A percentile compares a stretch with the other conserved stretches of the same genome.
These are phyloP conservation scores for Archocentrus centrarchus DNA, from an alignment of 2,113 vertebrate genomes.

Conservation along the genomic window DNA sequence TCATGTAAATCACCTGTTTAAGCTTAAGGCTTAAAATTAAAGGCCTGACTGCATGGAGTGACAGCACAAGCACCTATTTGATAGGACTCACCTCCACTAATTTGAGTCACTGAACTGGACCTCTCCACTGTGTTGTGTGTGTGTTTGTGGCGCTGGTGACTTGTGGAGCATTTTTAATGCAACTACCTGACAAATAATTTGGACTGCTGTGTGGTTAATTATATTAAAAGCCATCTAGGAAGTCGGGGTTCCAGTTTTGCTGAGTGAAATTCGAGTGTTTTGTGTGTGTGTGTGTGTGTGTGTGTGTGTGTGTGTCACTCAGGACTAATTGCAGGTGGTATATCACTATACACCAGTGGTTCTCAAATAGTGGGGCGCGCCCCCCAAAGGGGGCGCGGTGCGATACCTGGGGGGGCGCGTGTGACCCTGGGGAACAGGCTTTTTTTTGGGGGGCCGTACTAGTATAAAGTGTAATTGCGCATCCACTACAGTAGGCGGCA, in stretches of 20 bases:
- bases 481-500: too few species aligned
- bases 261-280: neutral
- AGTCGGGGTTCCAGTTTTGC: neutral
- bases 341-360: neutral
- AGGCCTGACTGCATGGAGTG: neutral
- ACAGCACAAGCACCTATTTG: neutral
- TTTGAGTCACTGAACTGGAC: neutral
- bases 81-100: fast-evolving
- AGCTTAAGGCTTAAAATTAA: neutral
- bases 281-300: too few species aligned
- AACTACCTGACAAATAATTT: too few species aligned
- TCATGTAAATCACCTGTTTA: neutral
- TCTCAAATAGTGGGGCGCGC: too few species aligned
- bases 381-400: too few species aligned
- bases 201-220: too few species aligned
- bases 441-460: too few species aligned
- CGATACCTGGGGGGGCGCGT: too few species aligned
- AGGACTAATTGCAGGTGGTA: fast-evolving
- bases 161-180: neutral
- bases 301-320: neutral
- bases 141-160: neutral
- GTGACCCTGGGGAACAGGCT: too few species aligned
- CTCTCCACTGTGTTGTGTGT: too few species aligned
- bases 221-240: neutral
- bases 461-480: too few species aligned